Evolutionary conservation across 1,140 invertebrate genomes (phyloP).

Genomic region (Neodiprion fabricii): DNA sequence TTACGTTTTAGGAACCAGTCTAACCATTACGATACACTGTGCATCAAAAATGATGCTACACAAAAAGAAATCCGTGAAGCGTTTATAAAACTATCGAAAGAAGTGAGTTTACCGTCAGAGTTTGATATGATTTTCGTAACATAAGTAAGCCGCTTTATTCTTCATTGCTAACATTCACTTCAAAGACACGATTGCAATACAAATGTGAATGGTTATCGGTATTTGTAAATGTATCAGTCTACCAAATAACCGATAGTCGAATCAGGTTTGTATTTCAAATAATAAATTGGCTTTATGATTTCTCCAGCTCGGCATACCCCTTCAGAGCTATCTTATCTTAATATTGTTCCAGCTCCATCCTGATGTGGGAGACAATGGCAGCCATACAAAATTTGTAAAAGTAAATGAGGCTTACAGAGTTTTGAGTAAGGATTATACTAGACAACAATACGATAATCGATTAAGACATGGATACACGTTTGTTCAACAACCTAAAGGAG

Average conservation of each 20-base stretch:
- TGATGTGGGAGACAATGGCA: conserved; percentile 51
- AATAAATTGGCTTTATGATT: too few relatives aligned
- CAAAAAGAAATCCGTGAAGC: conserved; percentile 48
- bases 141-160: conserved; percentile 1
- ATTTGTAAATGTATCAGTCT: too few relatives aligned
- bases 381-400: conserved; percentile 60
- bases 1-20: conserved; percentile 24
- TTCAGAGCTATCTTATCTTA: too few relatives aligned
- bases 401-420: conserved; percentile 63
- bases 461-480: conserved; percentile 23
- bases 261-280: too few relatives aligned
- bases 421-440: conserved; percentile 50
- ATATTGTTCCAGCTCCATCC: conserved; percentile 57
- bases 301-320: too few relatives aligned
- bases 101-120: conserved; percentile 36
- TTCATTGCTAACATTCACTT: not conserved
- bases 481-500: not conserved
- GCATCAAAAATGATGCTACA: conserved; percentile 36
- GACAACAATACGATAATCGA: conserved; percentile 34
- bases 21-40: conserved; percentile 45
- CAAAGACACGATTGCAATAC: not conserved
- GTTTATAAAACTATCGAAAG: conserved; percentile 50
- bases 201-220: too few relatives aligned
- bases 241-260: too few relatives aligned
- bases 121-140: conserved; percentile 8